These are phyloP conservation scores for Agrotis ipsilon DNA, from an alignment of 2,888 invertebrate genomes.

Conservation along the genomic window DNA sequence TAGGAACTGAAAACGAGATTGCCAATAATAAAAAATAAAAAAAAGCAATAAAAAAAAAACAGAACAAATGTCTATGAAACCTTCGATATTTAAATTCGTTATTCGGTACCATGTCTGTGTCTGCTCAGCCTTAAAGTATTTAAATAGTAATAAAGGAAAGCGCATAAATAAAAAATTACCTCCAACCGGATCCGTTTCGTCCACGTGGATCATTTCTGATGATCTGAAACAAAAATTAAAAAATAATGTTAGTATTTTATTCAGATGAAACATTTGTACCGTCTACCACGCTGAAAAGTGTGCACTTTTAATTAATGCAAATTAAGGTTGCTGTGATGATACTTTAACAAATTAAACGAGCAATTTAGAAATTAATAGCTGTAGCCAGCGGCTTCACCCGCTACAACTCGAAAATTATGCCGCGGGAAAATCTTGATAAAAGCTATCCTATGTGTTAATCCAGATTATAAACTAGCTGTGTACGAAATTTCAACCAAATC, in stretches of 20 bases:
- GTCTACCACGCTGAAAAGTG: conserved; percentile 16
- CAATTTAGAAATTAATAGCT: conserved; percentile 44
- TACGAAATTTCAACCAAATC: too few relatives aligned
- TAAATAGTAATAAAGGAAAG: conserved; percentile 39
- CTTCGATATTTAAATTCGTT: conserved; percentile 35
- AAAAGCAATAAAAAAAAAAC: neutral
- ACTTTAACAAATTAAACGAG: conserved; percentile 39
- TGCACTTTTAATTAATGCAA: conserved; percentile 39
- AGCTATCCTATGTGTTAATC: too few relatives aligned
- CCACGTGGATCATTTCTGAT: conserved; percentile 96
- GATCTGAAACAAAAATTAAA: conserved; percentile 82
- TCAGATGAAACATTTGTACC: conserved; percentile 20
- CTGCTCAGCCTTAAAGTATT: conserved; percentile 9
- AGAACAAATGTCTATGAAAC: conserved; percentile 17
- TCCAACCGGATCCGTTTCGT: conserved; percentile 97
- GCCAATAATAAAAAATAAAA: too few relatives aligned
- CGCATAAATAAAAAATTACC: conserved; percentile 90
- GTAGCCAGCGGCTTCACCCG: too few relatives aligned
- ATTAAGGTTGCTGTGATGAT: conserved; percentile 34
- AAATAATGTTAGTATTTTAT: conserved; percentile 27
- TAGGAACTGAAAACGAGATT: neutral
- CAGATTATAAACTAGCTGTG: too few relatives aligned
- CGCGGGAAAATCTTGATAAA: too few relatives aligned
- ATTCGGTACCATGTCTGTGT: neutral
- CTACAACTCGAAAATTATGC: too few relatives aligned